phyloP scores from a whole-genome alignment of 2,797 vertebrate genomes.

The Rallus crepitans region DNA sequence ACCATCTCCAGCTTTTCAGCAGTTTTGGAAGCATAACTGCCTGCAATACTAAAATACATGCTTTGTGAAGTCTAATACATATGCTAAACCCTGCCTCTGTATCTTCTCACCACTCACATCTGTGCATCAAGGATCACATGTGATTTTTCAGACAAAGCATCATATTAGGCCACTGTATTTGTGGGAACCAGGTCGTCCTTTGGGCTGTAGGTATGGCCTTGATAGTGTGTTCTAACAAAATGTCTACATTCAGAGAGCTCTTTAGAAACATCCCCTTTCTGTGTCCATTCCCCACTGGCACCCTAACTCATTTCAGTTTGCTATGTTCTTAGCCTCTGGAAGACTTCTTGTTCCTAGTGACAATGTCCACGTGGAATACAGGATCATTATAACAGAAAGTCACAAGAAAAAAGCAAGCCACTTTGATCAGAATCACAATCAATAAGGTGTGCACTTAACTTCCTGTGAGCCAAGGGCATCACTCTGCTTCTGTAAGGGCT shows the following conservation, averaged over 20 bases:
- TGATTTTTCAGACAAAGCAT: neutral
- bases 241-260: neutral
- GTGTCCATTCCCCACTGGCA: neutral
- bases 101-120: neutral
- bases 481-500: neutral
- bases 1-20: neutral
- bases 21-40: neutral
- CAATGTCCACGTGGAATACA: neutral
- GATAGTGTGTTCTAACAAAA: neutral
- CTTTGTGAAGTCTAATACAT: neutral
- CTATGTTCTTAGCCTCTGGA: neutral
- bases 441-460: neutral
- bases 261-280: neutral
- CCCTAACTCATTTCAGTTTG: neutral
- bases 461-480: neutral
- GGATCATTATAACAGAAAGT: neutral
- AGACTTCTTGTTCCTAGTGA: neutral
- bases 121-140: neutral
- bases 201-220: neutral
- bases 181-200: neutral
- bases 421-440: neutral
- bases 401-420: neutral
- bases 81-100: neutral
- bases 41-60: neutral
- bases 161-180: neutral